These are phyloP conservation scores for Alcis repandata DNA, from an alignment of 2,888 invertebrate species.

Conservation along the genomic window DNA sequence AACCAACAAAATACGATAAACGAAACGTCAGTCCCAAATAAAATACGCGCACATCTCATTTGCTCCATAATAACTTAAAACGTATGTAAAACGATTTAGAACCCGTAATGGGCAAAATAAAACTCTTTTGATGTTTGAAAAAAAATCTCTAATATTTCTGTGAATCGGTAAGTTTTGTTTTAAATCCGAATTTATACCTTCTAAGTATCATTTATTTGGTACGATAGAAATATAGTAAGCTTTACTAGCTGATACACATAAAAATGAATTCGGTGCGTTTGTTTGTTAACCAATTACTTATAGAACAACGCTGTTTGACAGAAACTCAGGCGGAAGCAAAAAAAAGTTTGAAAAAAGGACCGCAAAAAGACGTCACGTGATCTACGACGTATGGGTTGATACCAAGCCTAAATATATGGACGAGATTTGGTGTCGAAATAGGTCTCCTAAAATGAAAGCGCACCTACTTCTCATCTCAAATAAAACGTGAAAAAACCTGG, in stretches of 20 bases:
- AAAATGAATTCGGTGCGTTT: no score
- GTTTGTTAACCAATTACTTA: no score
- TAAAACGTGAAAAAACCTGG: background rate
- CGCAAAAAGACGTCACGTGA: background rate
- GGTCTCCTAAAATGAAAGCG: background rate
- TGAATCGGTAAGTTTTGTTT: no score
- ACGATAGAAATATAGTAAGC: no score
- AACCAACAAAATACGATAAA: slow-evolving; percentile 43
- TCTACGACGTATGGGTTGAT: background rate
- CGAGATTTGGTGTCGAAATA: background rate
- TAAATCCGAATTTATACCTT: no score
- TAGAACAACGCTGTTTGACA: no score
- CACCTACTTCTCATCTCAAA: background rate
- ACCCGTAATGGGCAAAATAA: slow-evolving; percentile 52
- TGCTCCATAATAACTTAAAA: slow-evolving; percentile 58
- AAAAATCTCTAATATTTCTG: slow-evolving; percentile 45
- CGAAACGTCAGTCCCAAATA: slow-evolving; percentile 50
- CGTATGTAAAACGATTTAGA: slow-evolving; percentile 55
- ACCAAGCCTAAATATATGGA: background rate
- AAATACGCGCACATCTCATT: slow-evolving; percentile 52
- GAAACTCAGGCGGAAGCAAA: no score
- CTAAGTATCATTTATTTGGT: no score
- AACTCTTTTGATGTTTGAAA: slow-evolving; percentile 59
- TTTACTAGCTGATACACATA: no score
- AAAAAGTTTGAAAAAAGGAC: no score